Evolutionary conservation across 2,888 invertebrate species (phyloP).

Genomic region (Eurytoma adleriae): DNA sequence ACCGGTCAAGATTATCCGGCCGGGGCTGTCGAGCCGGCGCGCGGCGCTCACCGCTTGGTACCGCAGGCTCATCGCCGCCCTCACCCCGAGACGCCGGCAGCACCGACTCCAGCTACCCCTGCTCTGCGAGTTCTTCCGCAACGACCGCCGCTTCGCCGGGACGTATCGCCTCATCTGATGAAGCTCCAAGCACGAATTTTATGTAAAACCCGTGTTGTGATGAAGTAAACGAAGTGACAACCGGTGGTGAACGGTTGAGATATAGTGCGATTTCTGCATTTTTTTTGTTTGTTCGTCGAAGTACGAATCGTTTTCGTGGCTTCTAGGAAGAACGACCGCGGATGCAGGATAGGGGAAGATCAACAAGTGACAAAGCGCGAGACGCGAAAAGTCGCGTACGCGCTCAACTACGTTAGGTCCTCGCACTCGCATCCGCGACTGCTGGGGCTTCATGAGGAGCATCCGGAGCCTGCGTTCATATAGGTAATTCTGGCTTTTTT

Average conservation of each 20-base stretch:
- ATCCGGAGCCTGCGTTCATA: too few relatives aligned
- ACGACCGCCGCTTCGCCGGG: conserved; percentile 52
- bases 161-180: conserved; percentile 47
- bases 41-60: conserved; percentile 33
- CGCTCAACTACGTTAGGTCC: too few relatives aligned
- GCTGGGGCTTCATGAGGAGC: too few relatives aligned
- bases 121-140: conserved; percentile 49
- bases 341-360: not conserved
- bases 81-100: not conserved
- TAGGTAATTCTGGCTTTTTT: too few relatives aligned
- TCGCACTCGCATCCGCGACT: too few relatives aligned
- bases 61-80: conserved; percentile 28
- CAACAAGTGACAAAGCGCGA: too few relatives aligned
- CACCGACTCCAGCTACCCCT: conserved; percentile 43
- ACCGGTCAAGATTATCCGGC: not conserved
- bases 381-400: too few relatives aligned
- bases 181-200: not conserved
- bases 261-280: not conserved
- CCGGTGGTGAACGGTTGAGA: not conserved
- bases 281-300: not conserved
- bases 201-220: not conserved
- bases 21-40: not conserved
- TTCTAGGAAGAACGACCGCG: not conserved
- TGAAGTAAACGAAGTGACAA: not conserved
- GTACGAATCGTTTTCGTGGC: not conserved